Percentiles rank a stretch among this genome's conserved stretches.
Conservation (phyloP, 2,888 invertebrate genomes). For the Pyrocoelia pectoralis region DNA sequence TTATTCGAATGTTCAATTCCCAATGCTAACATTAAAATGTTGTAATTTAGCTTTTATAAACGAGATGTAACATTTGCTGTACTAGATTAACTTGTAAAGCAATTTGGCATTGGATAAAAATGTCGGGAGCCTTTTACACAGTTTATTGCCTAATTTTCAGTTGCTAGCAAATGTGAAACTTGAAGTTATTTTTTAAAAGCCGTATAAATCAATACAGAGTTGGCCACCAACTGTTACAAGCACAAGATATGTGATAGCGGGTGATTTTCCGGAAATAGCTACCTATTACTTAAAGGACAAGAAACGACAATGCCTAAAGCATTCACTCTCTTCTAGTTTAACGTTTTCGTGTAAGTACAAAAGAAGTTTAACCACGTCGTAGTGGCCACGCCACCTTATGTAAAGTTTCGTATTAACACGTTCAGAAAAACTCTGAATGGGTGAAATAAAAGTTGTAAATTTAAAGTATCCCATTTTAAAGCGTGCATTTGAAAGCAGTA, state of each 20-base stretch:
- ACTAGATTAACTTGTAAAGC: background rate
- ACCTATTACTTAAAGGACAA: background rate
- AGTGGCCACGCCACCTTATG: slow-evolving; percentile 23
- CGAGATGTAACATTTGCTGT: background rate
- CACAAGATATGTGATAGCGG: background rate
- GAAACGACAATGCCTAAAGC: slow-evolving; percentile 5
- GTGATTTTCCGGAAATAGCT: slow-evolving; percentile 2
- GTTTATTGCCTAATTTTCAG: too few relatives aligned
- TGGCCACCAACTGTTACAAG: slow-evolving; percentile 9
- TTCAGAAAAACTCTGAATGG: slow-evolving; percentile 20
- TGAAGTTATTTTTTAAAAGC: background rate
- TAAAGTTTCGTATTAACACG: slow-evolving; percentile 32
- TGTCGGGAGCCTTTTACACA: too few relatives aligned
- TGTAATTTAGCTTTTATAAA: background rate
- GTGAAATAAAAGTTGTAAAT: slow-evolving; percentile 46
- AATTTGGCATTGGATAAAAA: too few relatives aligned
- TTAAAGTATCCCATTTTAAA: slow-evolving; percentile 43
- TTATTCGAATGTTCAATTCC: background rate
- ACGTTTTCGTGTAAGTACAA: slow-evolving; percentile 18
- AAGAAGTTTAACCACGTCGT: slow-evolving; percentile 28
- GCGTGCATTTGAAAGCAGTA: slow-evolving; percentile 43
- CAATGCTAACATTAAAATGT: slow-evolving; percentile 1
- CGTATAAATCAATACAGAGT: slow-evolving; percentile 4
- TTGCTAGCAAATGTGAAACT: background rate
- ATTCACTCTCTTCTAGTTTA: slow-evolving; percentile 10